These are phyloP conservation scores for Archocentrus centrarchus DNA, from an alignment of 2,113 vertebrate genomes.

Conservation along the genomic window DNA sequence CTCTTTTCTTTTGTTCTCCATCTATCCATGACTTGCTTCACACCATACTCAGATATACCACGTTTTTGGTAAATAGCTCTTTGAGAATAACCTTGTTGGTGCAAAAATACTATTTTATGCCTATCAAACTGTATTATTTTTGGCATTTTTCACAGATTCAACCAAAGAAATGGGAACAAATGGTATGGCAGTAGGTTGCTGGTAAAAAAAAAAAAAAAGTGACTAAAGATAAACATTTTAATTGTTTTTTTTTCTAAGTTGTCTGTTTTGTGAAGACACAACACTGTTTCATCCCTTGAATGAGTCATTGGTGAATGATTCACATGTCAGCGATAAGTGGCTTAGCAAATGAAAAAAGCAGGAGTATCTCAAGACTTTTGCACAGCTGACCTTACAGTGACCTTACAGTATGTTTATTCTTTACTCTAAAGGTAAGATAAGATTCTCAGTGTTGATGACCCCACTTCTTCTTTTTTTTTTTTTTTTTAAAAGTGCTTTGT, in stretches of 20 bases:
- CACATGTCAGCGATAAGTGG: background rate
- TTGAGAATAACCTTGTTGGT: background rate
- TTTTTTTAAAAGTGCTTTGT: background rate
- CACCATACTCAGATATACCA: background rate
- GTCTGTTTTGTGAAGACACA: background rate
- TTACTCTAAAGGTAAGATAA: constrained; percentile 1
- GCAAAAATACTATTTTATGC: background rate
- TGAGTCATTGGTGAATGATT: background rate
- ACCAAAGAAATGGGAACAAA: background rate
- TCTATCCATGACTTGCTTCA: background rate
- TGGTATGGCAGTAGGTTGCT: background rate
- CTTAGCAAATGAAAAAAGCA: background rate
- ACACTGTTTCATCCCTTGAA: background rate
- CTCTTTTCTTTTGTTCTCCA: background rate
- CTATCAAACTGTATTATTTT: background rate
- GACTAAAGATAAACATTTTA: background rate
- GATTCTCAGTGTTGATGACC: background rate
- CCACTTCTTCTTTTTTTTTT: background rate
- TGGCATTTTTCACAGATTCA: background rate
- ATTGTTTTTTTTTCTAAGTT: background rate
- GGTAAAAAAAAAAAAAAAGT: no score
- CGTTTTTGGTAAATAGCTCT: background rate
- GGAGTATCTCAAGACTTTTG: background rate
- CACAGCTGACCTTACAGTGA: background rate
- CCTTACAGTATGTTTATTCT: background rate